Evolutionary conservation across 2,888 invertebrate species (phyloP).

Genomic region (Tupiocoris notatus): DNA sequence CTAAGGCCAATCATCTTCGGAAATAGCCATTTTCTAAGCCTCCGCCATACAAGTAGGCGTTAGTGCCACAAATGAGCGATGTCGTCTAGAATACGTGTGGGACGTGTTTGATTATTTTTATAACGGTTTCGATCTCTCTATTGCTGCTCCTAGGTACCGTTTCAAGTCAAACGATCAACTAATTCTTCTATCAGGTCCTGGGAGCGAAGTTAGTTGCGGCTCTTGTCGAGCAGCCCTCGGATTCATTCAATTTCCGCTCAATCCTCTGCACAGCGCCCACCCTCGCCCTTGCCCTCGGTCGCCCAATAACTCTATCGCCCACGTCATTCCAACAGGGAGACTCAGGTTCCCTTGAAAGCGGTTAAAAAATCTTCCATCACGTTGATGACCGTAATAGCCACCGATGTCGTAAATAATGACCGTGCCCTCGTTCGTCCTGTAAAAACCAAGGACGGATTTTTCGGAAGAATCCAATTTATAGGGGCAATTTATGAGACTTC

Average conservation of each 20-base stretch:
- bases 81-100: too few relatives aligned
- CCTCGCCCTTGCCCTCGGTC: constrained; percentile 1
- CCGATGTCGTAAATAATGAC: background rate
- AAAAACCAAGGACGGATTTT: background rate
- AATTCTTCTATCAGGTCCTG: background rate
- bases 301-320: background rate
- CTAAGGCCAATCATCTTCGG: too few relatives aligned
- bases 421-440: too few relatives aligned
- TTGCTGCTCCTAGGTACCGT: background rate
- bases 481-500: background rate
- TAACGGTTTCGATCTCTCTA: too few relatives aligned
- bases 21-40: too few relatives aligned
- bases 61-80: too few relatives aligned
- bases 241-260: background rate
- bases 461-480: background rate
- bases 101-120: too few relatives aligned
- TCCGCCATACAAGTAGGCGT: too few relatives aligned
- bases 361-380: background rate
- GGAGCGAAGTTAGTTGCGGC: background rate
- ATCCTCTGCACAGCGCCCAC: background rate
- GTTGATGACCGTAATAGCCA: background rate
- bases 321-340: background rate
- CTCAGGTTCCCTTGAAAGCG: background rate
- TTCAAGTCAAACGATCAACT: background rate
- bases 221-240: background rate